Percentiles rank a stretch among this genome's conserved stretches.
phyloP scores from a whole-genome alignment of 2,888 invertebrate genomes.

The Eristalis pertinax region DNA sequence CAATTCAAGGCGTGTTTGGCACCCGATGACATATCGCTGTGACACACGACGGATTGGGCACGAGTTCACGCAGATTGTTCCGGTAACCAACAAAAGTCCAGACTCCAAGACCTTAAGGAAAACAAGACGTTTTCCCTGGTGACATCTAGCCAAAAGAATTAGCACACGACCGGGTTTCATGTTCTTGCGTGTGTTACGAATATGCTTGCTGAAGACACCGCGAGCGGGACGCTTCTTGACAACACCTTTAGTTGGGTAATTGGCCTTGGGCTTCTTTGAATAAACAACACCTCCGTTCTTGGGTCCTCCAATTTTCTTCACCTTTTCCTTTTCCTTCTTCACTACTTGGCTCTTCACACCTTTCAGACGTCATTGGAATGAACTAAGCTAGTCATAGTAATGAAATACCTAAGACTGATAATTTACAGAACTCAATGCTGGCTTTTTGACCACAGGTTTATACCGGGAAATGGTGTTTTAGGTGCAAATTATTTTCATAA shows the following conservation, averaged over 20 bases:
- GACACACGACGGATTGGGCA: conserved; percentile 97
- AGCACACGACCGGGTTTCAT: conserved; percentile 95
- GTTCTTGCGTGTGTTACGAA: conserved; percentile 87
- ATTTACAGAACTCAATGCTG: too few species aligned
- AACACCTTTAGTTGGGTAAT: conserved; percentile 91
- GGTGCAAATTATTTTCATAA: too few species aligned
- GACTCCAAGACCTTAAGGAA: conserved; percentile 93
- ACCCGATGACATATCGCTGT: conserved; percentile 97
- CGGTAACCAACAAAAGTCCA: conserved; percentile 96
- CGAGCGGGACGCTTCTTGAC: conserved; percentile 87
- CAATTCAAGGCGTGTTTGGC: conserved; percentile 93
- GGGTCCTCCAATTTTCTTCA: conserved; percentile 96
- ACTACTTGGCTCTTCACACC: conserved; percentile 88
- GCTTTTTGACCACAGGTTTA: too few species aligned
- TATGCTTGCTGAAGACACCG: conserved; percentile 90
- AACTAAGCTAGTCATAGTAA: too few species aligned
- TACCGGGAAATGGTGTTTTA: too few species aligned
- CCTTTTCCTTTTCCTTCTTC: conserved; percentile 86
- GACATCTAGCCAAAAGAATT: conserved; percentile 96
- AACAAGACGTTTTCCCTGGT: conserved; percentile 98
- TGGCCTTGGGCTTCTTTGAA: conserved; percentile 88
- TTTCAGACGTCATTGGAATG: conserved; percentile 88
- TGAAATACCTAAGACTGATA: too few species aligned
- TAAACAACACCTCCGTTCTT: conserved; percentile 96
- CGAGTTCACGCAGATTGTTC: conserved; percentile 95